These are phyloP conservation scores for Rhinoptilus africanus DNA, from an alignment of 2,113 vertebrate species.

Conservation along the genomic window DNA sequence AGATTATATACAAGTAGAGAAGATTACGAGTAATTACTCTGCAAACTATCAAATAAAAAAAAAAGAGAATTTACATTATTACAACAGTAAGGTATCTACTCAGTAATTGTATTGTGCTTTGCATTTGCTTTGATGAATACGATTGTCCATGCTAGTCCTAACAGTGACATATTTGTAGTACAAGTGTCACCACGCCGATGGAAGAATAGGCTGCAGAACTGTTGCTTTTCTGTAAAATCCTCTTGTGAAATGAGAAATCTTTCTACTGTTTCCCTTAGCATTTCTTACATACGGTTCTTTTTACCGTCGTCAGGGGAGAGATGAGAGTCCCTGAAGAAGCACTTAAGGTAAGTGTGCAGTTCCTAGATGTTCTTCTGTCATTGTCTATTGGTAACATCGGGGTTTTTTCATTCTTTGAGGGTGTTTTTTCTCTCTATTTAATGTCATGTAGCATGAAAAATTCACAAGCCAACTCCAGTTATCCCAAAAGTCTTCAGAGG, in stretches of 20 bases:
- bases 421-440: neutral
- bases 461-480: constrained; percentile 96
- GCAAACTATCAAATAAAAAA: neutral
- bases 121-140: neutral
- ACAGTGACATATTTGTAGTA: neutral
- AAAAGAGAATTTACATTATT: neutral
- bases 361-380: neutral
- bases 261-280: constrained; percentile 37
- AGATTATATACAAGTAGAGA: neutral
- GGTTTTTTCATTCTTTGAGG: neutral
- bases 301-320: constrained; percentile 94
- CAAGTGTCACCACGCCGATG: neutral
- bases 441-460: constrained; percentile 90
- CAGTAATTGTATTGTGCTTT: neutral
- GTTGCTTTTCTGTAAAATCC: neutral
- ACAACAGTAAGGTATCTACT: neutral
- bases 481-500: constrained; percentile 83
- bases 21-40: neutral
- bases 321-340: constrained; percentile 97
- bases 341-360: constrained; percentile 81
- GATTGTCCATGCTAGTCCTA: neutral
- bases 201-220: neutral
- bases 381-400: neutral
- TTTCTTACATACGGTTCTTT: constrained; percentile 94
- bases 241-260: neutral